These are phyloP conservation scores for Panthera tigris DNA, from an alignment of 2,113 vertebrate species.

Conservation along the genomic window DNA sequence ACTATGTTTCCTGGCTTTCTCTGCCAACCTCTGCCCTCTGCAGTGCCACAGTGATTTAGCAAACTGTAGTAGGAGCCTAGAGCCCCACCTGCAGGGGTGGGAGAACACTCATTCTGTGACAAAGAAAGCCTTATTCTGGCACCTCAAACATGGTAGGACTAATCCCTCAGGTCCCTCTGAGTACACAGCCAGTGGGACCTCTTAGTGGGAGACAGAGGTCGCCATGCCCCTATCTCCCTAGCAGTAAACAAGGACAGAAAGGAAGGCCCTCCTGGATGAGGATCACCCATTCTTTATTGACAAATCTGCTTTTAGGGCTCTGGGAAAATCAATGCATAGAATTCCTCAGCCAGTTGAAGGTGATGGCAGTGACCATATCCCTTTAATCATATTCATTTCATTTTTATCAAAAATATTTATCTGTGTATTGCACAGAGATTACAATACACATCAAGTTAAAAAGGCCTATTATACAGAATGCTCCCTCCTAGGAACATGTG, in stretches of 20 bases:
- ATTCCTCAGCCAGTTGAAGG: neutral
- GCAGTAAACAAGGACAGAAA: neutral
- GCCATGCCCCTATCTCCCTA: fast-evolving
- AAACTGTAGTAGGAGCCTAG: neutral
- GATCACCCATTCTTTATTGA: neutral
- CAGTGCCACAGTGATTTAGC: neutral
- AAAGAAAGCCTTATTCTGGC: neutral
- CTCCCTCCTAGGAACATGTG: neutral
- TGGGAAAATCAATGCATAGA: constrained; percentile 42
- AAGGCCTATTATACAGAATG: constrained; percentile 33
- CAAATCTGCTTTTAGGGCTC: neutral
- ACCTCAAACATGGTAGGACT: neutral
- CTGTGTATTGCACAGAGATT: neutral
- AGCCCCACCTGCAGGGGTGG: neutral
- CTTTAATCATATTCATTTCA: constrained; percentile 26
- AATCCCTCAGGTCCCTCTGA: neutral
- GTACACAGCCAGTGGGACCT: fast-evolving
- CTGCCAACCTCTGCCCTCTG: neutral
- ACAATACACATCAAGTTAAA: constrained; percentile 32
- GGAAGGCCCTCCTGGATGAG: neutral
- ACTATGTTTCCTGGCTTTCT: neutral
- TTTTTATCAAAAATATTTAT: constrained; percentile 44
- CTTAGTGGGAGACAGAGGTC: neutral
- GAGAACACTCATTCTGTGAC: neutral
- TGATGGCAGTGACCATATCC: neutral